phyloP scores from a whole-genome alignment of 2,113 vertebrate species.

The Dipodomys stephensi region DNA sequence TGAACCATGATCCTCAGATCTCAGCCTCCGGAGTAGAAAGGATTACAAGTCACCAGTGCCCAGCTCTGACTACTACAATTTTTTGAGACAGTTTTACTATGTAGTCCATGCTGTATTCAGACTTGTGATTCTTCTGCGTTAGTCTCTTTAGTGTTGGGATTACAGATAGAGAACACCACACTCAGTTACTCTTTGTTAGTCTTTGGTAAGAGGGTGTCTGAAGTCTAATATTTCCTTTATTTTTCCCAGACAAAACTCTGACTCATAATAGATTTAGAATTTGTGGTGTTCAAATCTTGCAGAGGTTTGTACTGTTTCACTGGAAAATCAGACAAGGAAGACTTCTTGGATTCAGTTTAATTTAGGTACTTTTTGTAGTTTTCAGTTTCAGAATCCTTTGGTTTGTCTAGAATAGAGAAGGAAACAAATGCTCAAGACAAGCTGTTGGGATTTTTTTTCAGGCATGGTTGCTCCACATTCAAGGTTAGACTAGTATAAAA shows the following conservation, averaged over 20 bases:
- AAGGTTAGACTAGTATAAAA: constrained; percentile 57
- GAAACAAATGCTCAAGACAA: constrained; percentile 61
- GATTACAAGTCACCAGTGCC: no score
- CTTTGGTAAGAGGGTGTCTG: background rate
- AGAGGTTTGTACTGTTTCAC: background rate
- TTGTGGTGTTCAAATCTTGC: background rate
- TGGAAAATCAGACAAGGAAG: constrained; percentile 49
- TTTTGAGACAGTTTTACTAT: no score
- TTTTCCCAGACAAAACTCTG: constrained; percentile 48
- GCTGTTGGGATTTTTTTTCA: constrained; percentile 46
- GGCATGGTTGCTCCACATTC: constrained; percentile 16
- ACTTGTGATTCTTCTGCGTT: no score
- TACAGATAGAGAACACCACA: no score
- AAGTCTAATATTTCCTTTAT: constrained; percentile 16
- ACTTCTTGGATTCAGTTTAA: constrained; percentile 59
- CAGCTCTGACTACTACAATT: no score
- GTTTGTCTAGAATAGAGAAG: constrained; percentile 39
- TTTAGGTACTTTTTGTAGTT: constrained; percentile 30
- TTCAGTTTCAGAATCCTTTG: background rate
- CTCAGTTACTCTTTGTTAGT: background rate
- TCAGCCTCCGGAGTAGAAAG: no score
- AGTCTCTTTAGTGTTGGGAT: no score
- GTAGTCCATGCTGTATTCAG: no score
- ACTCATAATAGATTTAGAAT: constrained; percentile 28
- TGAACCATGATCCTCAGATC: no score